Base-by-base conservation (phyloP, 64 coral and sea anemone genomes). In the Stichodactyla helianthus region DNA sequence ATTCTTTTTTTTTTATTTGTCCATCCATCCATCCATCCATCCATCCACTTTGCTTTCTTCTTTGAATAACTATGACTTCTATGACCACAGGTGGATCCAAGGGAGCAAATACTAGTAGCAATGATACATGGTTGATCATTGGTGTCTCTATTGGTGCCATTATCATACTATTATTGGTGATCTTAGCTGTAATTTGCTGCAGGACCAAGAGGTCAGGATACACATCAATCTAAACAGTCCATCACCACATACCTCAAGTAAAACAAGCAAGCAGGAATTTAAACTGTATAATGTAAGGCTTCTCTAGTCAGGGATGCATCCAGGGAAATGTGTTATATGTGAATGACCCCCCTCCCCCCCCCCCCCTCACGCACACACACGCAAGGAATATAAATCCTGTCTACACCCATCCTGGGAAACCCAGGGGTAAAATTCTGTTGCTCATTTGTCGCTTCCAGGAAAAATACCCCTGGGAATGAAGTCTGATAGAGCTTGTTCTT, bases 81-180 rank as follows among this genome's bases (percentile, higher is more conserved):
- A 4, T 20, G 8, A 27, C 25, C n/a, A 74, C 68, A 74, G 68
- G 68, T n/a, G 12, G 22, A 86, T 20, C 31, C 54, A 86, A 77
- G 53, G 14, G 16, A 71, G 15, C 6, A 14, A 54, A 68, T 4
- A 20, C 65, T 10, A 57, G 68, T 0, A 28, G 55, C 7, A 31
- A 86, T 5, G 62, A 51, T 1, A 50, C 59, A 17, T 60, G 84
- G 59, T 23, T 51, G 25, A 67, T 51, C 15, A 52, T 50, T 64
- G 84, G 84, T 52, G 51, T 81, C 7, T 81, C 78, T 16, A 81
- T 81, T 54, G 78, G 78, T 5, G 78, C 78, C 53, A 17, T 81
- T 16, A 5, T 81, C 35, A 52, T 81, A 81, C 50, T 81, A 51
- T 81, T 81, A 11, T 50, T 81, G 13, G 52, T 81, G 15, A 53